Evolutionary conservation across 2,888 invertebrate genomes (phyloP).

Genomic region (Pherbina coryleti): DNA sequence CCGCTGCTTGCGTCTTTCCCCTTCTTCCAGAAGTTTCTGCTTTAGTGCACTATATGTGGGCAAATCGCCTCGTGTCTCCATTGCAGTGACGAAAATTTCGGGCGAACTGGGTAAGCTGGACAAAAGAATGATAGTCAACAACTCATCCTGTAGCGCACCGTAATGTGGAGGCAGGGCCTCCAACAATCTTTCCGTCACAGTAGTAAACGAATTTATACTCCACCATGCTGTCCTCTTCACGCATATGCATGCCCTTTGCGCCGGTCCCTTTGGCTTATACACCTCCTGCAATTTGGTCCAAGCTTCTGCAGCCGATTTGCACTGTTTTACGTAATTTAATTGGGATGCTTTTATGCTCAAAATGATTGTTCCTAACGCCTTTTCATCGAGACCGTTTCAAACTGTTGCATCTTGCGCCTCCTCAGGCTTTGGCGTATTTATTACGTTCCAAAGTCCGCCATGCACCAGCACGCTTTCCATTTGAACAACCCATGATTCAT

Average conservation of each 20-base stretch:
- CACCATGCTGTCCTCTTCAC: conserved; percentile 5
- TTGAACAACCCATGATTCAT: conserved; percentile 19
- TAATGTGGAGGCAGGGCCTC: no score
- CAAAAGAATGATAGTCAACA: no score
- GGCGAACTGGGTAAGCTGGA: no score
- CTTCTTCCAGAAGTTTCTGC: no score
- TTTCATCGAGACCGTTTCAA: conserved; percentile 10
- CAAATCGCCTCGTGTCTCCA: no score
- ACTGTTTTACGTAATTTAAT: background rate
- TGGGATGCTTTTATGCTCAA: conserved; percentile 14
- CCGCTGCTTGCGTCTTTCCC: no score
- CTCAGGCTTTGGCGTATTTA: background rate
- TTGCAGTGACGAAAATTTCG: no score
- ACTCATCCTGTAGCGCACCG: no score
- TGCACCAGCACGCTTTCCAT: conserved; percentile 36
- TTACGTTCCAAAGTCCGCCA: conserved; percentile 15
- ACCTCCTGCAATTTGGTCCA: conserved; percentile 1
- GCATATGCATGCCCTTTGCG: conserved; percentile 39
- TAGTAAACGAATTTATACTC: conserved; percentile 20
- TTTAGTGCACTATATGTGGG: no score
- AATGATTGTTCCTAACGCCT: conserved; percentile 11
- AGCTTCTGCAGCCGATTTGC: no score
- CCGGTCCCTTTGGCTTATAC: conserved; percentile 36
- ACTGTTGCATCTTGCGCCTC: background rate
- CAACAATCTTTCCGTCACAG: background rate